phyloP scores from a whole-genome alignment of 2,113 vertebrate genomes.

The Pseudopodoces humilis region DNA sequence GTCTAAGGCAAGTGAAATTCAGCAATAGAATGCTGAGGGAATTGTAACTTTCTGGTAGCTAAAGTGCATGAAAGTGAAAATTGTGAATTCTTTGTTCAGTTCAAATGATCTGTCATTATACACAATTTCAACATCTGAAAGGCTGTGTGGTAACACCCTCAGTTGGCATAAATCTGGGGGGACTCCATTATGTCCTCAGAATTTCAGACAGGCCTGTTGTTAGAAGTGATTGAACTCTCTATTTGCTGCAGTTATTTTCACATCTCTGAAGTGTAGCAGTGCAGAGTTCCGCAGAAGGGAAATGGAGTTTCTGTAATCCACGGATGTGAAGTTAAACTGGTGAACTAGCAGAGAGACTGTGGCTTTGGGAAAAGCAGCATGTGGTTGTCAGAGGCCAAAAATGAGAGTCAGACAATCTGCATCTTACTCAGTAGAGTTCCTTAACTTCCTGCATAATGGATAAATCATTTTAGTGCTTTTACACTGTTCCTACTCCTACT shows the following conservation, averaged over 20 bases:
- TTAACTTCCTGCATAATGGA: background rate
- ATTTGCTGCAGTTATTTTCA: background rate
- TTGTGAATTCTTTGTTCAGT: background rate
- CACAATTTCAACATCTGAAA: background rate
- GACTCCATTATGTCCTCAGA: background rate
- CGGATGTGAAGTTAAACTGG: background rate
- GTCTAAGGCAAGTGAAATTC: background rate
- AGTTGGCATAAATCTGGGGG: background rate
- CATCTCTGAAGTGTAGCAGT: background rate
- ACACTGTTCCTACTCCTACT: background rate
- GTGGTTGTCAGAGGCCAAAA: background rate
- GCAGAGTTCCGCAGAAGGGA: rapidly evolving
- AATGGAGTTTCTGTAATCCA: background rate
- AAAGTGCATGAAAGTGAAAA: background rate
- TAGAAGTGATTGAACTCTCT: background rate
- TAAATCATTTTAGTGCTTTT: background rate
- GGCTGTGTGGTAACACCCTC: background rate
- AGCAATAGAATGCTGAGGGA: background rate
- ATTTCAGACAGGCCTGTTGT: background rate
- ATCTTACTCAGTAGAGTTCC: too few relatives aligned
- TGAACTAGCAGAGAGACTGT: background rate
- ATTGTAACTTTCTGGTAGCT: background rate
- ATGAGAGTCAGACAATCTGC: background rate
- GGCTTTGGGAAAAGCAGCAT: background rate
- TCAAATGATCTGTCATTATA: background rate